Conservation (phyloP, 1,140 invertebrate genomes). For the Pseudoatta argentina region DNA sequence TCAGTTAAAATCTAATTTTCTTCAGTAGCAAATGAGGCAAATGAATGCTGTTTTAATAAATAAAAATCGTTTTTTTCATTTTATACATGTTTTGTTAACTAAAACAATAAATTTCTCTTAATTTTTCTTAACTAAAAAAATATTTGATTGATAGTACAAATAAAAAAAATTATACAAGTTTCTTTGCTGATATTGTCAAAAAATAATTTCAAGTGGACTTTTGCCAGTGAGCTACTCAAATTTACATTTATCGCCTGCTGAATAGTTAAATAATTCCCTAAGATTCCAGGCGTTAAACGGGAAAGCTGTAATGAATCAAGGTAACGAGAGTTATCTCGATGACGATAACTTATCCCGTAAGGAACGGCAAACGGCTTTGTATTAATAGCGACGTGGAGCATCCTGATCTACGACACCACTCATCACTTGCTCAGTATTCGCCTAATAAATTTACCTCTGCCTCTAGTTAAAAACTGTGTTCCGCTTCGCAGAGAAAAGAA, state of each 20-base stretch:
- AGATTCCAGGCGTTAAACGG: constrained; percentile 10
- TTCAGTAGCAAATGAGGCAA: too few relatives aligned
- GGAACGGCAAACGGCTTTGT: constrained; percentile 31
- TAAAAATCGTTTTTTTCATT: too few relatives aligned
- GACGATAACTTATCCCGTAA: constrained; percentile 43
- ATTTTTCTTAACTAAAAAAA: too few relatives aligned
- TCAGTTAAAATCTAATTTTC: too few relatives aligned
- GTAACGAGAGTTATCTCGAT: constrained; percentile 61
- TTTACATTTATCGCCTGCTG: neutral
- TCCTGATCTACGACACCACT: constrained; percentile 56
- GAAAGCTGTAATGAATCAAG: constrained; percentile 40
- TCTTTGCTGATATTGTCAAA: too few relatives aligned
- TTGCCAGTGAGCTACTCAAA: neutral
- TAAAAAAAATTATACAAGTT: too few relatives aligned
- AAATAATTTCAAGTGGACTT: too few relatives aligned
- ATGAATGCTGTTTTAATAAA: too few relatives aligned
- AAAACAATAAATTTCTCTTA: too few relatives aligned
- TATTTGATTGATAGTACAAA: too few relatives aligned
- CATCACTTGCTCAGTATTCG: constrained; percentile 38
- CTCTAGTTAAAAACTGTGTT: neutral
- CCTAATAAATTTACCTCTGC: constrained; percentile 31
- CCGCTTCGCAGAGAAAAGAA: neutral
- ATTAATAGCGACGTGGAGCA: constrained; percentile 50
- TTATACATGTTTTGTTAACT: too few relatives aligned
- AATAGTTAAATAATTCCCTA: constrained; percentile 30